Conservation (phyloP, 2,797 vertebrate species). For the Rhinophrynus dorsalis region DNA sequence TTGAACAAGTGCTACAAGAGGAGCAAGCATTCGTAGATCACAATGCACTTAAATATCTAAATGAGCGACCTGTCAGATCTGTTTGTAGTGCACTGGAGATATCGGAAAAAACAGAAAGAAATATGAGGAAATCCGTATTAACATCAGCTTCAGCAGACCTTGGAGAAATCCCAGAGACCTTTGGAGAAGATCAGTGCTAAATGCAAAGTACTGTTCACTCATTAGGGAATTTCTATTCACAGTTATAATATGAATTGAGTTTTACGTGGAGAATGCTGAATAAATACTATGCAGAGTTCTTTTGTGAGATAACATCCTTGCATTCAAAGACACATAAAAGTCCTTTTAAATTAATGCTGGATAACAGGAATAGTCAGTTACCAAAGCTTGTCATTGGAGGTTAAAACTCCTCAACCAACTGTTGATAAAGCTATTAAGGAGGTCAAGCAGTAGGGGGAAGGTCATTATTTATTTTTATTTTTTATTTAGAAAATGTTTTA, state of each 20-base stretch:
- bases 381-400: too few relatives aligned
- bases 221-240: neutral
- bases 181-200: constrained; percentile 66
- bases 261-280: neutral
- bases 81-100: constrained; percentile 69
- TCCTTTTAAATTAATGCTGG: too few relatives aligned
- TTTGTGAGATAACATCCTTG: neutral
- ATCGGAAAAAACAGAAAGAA: constrained; percentile 60
- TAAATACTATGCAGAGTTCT: neutral
- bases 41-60: constrained; percentile 89
- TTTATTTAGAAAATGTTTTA: too few relatives aligned
- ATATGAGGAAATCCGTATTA: constrained; percentile 64
- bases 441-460: too few relatives aligned
- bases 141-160: constrained; percentile 58
- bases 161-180: constrained; percentile 70
- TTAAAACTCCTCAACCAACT: too few relatives aligned
- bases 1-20: constrained; percentile 89
- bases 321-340: too few relatives aligned
- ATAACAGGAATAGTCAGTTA: too few relatives aligned
- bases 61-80: constrained; percentile 82
- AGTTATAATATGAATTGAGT: neutral
- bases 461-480: too few relatives aligned
- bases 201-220: neutral
- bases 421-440: too few relatives aligned
- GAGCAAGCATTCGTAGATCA: constrained; percentile 88